Evolutionary conservation across 2,888 invertebrate genomes (phyloP).

Genomic region (Gari tellinella): DNA sequence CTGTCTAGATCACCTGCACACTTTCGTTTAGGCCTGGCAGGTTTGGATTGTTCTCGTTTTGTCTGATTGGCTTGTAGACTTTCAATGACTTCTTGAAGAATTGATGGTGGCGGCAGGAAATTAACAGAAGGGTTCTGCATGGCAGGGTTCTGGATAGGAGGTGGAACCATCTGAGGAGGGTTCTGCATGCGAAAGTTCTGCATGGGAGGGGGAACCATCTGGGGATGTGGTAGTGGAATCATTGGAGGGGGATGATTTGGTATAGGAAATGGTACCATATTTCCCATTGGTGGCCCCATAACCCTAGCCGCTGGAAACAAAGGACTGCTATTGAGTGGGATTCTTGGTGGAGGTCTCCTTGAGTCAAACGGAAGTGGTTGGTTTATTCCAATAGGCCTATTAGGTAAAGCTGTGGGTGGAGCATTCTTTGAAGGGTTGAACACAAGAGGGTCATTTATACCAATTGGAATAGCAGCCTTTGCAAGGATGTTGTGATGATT

Average conservation of each 20-base stretch:
- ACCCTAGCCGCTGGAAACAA: not conserved
- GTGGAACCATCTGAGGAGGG: constrained; percentile 1
- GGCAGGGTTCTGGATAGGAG: not conserved
- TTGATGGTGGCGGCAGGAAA: constrained; percentile 35
- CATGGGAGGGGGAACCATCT: too few species aligned
- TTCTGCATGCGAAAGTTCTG: too few species aligned
- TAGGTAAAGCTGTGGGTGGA: not conserved
- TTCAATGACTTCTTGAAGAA: constrained; percentile 37
- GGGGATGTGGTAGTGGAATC: too few species aligned
- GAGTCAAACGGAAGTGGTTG: not conserved
- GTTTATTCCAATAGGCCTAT: too few species aligned
- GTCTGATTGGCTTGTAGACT: constrained; percentile 17
- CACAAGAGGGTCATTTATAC: constrained; percentile 56
- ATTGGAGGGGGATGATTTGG: not conserved
- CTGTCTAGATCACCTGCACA: constrained; percentile 8
- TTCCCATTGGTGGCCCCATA: not conserved
- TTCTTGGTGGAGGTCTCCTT: constrained; percentile 24
- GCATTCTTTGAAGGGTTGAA: constrained; percentile 31
- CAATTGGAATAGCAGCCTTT: constrained; percentile 49
- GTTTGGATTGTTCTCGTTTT: constrained; percentile 9
- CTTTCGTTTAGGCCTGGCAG: constrained; percentile 9
- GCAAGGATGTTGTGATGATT: constrained; percentile 2
- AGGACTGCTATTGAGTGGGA: not conserved
- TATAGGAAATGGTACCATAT: not conserved
- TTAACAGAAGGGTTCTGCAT: constrained; percentile 8